These are phyloP conservation scores for Riparia riparia DNA, from an alignment of 2,113 vertebrate genomes.

Conservation along the genomic window DNA sequence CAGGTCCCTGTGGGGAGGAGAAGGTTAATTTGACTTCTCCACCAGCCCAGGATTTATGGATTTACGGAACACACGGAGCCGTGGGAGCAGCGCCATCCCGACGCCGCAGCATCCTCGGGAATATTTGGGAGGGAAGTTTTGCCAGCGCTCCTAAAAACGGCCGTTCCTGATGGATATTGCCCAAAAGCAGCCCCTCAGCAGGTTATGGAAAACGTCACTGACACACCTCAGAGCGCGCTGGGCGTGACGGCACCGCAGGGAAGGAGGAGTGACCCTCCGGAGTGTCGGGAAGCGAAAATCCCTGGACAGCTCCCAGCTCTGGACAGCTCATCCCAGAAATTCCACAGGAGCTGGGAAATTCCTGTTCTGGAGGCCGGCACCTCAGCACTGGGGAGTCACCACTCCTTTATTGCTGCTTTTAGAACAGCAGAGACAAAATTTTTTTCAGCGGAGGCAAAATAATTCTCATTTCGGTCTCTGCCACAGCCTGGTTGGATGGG, in stretches of 20 bases:
- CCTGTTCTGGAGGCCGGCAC: fast-evolving
- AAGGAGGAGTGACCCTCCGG: not conserved
- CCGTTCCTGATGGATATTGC: fast-evolving
- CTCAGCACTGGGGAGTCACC: fast-evolving
- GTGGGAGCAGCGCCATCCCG: not conserved
- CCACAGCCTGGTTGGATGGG: fast-evolving
- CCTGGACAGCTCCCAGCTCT: not conserved
- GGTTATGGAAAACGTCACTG: fast-evolving
- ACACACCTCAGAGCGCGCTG: not conserved
- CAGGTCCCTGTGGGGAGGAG: not conserved
- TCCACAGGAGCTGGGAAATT: not conserved
- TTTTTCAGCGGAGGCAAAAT: not conserved
- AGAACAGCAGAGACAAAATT: too few relatives aligned
- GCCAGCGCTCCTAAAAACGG: not conserved
- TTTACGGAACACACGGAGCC: not conserved
- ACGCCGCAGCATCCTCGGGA: fast-evolving
- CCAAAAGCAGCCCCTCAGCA: not conserved
- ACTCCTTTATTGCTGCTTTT: not conserved
- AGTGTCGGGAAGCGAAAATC: fast-evolving
- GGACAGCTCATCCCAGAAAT: not conserved
- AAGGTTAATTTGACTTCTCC: not conserved
- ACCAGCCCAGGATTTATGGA: not conserved
- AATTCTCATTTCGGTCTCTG: fast-evolving
- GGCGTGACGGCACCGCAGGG: not conserved
- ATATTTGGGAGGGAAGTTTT: not conserved